Conservation (phyloP, 2,888 invertebrate species). For the Ormyrus labotus region DNA sequence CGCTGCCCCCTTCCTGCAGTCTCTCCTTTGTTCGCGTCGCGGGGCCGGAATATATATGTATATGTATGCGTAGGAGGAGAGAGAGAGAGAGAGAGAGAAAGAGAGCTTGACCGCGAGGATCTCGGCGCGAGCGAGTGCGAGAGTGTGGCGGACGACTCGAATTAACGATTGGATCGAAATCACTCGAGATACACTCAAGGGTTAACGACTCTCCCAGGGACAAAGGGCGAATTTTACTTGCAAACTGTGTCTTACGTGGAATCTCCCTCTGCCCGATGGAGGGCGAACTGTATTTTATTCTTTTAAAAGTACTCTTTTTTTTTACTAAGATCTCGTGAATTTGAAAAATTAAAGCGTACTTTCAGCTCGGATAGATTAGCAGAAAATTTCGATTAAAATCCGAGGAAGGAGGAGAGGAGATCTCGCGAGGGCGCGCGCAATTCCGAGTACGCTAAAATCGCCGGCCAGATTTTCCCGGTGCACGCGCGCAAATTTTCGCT, state of each 20-base stretch:
- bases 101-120: neutral
- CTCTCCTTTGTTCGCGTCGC: neutral
- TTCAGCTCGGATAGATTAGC: neutral
- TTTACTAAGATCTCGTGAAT: too few species aligned
- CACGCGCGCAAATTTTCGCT: neutral
- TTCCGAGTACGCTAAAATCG: slow-evolving; percentile 1
- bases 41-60: too few species aligned
- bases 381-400: slow-evolving; percentile 24
- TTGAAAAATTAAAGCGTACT: too few species aligned
- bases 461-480: slow-evolving; percentile 9
- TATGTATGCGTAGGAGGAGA: neutral
- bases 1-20: too few species aligned
- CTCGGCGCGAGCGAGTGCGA: neutral
- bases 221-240: slow-evolving; percentile 37
- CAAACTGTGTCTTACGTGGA: slow-evolving; percentile 24
- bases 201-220: slow-evolving; percentile 26
- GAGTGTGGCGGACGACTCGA: slow-evolving; percentile 20
- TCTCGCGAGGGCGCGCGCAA: neutral
- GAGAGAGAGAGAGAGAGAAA: neutral
- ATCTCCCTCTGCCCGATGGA: too few species aligned
- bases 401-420: neutral
- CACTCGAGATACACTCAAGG: slow-evolving; percentile 26
- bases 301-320: neutral
- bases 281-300: too few species aligned
- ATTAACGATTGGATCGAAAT: slow-evolving; percentile 48